Evolutionary conservation across 2,797 vertebrate genomes (phyloP).

Genomic region (Neoniphon sammara): DNA sequence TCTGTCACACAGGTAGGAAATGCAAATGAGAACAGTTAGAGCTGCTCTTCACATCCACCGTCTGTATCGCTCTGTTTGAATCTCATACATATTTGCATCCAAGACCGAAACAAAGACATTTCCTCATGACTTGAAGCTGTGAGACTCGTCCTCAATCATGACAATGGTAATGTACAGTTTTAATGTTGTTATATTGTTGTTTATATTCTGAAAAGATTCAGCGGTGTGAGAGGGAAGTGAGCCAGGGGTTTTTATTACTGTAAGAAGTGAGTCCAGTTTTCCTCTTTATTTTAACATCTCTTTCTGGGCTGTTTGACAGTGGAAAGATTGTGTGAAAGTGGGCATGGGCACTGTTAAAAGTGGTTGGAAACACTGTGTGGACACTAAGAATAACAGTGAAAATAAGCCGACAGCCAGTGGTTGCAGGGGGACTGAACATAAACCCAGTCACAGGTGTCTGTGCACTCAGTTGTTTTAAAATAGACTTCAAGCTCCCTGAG

Average conservation of each 20-base stretch:
- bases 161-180: conserved; percentile 77
- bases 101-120: conserved; percentile 49
- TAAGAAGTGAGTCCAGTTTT: neutral
- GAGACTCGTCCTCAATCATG: conserved; percentile 38
- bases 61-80: conserved; percentile 39
- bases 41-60: conserved; percentile 36
- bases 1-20: conserved; percentile 66
- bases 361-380: too few relatives aligned
- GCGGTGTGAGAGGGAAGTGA: conserved; percentile 56
- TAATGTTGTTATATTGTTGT: conserved; percentile 17
- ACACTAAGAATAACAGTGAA: neutral
- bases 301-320: neutral
- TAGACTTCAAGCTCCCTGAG: too few relatives aligned
- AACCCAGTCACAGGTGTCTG: too few relatives aligned
- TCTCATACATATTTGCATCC: conserved; percentile 62
- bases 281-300: neutral
- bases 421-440: too few relatives aligned
- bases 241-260: conserved; percentile 2
- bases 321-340: too few relatives aligned
- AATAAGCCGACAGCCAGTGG: neutral
- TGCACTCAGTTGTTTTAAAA: too few relatives aligned
- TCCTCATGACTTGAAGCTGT: conserved; percentile 63
- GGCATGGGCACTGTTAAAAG: too few relatives aligned
- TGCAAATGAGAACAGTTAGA: conserved; percentile 74
- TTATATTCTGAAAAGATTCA: conserved; percentile 8